Conservation (phyloP, 2,113 vertebrate species). For the Platysternon megacephalum region DNA sequence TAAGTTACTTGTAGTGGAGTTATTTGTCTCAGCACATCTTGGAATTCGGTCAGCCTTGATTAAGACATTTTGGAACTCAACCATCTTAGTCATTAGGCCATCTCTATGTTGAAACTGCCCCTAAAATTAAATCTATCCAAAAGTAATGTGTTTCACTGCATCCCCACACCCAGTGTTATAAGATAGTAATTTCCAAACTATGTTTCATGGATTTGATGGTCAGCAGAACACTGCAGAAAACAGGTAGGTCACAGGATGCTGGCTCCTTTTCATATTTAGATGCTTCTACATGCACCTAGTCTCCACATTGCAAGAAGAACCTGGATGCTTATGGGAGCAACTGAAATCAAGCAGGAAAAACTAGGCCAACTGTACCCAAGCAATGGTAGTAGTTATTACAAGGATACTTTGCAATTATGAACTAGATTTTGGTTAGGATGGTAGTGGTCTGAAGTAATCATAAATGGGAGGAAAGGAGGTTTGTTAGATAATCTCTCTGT, state of each 20-base stretch:
- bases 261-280: neutral
- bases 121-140: neutral
- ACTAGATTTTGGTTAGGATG: neutral
- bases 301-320: neutral
- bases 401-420: neutral
- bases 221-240: neutral
- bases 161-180: neutral
- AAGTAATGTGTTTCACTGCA: neutral
- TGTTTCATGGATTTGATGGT: neutral
- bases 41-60: neutral
- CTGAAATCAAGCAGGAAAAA: neutral
- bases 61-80: neutral
- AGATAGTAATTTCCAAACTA: neutral
- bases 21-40: neutral
- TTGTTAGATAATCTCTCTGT: neutral
- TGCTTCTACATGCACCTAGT: neutral
- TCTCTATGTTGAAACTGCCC: neutral
- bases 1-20: neutral
- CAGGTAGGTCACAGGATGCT: neutral
- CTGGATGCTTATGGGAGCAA: neutral
- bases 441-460: neutral
- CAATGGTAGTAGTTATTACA: neutral
- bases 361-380: neutral
- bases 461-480: neutral
- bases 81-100: neutral